Evolutionary conservation across 2,888 invertebrate species (phyloP).

Genomic region (Bembecia ichneumoniformis): DNA sequence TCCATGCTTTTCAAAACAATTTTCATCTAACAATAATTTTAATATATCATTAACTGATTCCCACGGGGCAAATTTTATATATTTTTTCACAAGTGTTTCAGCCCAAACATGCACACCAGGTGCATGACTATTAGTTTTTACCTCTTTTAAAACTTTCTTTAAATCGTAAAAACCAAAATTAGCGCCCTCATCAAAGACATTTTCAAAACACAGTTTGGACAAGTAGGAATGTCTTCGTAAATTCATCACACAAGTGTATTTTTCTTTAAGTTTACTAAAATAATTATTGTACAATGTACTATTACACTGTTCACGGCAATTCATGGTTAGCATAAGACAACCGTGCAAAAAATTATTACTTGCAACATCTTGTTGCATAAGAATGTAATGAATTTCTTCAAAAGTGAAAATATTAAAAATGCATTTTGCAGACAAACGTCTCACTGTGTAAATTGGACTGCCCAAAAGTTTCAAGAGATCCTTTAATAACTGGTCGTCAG

Average conservation of each 20-base stretch:
- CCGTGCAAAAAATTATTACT: conserved; percentile 57
- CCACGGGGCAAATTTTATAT: conserved; percentile 27
- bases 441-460: conserved; percentile 56
- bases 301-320: conserved; percentile 28
- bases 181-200: conserved; percentile 15
- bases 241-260: conserved; percentile 18
- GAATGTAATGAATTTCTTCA: conserved; percentile 21
- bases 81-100: conserved; percentile 28
- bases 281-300: conserved; percentile 9
- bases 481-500: conserved; percentile 28
- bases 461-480: conserved; percentile 38
- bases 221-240: conserved; percentile 34
- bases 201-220: conserved; percentile 33
- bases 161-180: conserved; percentile 17
- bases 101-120: conserved; percentile 44
- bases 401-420: conserved; percentile 52
- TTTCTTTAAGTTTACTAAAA: conserved; percentile 20
- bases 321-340: conserved; percentile 30
- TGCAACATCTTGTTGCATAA: conserved; percentile 17
- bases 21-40: conserved; percentile 22
- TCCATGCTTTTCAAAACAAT: conserved; percentile 36
- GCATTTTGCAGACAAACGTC: conserved; percentile 52
- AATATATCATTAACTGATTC: conserved; percentile 27
- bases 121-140: conserved; percentile 18
- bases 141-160: conserved; percentile 24